phyloP scores from a whole-genome alignment of 2,797 vertebrate genomes.

The Rhincodon typus region DNA sequence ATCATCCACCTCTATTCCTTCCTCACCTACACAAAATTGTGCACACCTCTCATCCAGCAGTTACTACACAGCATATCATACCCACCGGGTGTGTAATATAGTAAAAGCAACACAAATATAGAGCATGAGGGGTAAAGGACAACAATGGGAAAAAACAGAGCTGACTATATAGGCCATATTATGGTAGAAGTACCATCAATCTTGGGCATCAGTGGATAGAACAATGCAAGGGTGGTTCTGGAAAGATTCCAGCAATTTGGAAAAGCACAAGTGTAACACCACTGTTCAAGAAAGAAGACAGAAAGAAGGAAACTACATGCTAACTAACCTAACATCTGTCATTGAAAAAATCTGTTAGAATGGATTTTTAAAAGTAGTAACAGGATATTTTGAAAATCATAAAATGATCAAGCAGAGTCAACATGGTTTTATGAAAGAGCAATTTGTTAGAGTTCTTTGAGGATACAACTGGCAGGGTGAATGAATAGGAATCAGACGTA shows the following conservation, averaged over 20 bases:
- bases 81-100: background rate
- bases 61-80: background rate
- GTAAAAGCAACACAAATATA: background rate
- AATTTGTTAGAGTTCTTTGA: too few relatives aligned
- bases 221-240: background rate
- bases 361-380: background rate
- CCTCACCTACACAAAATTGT: background rate
- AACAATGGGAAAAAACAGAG: background rate
- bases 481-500: too few relatives aligned
- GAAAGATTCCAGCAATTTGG: background rate
- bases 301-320: background rate
- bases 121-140: background rate
- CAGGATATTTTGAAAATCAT: too few relatives aligned
- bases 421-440: too few relatives aligned
- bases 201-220: background rate
- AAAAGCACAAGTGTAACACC: background rate
- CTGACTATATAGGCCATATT: background rate
- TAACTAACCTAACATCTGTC: background rate
- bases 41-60: background rate
- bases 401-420: too few relatives aligned
- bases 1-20: background rate
- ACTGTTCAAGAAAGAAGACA: background rate
- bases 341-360: background rate
- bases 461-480: too few relatives aligned
- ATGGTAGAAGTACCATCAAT: background rate